Conservation (phyloP, 2,888 invertebrate species). For the Microctonus brassicae region DNA sequence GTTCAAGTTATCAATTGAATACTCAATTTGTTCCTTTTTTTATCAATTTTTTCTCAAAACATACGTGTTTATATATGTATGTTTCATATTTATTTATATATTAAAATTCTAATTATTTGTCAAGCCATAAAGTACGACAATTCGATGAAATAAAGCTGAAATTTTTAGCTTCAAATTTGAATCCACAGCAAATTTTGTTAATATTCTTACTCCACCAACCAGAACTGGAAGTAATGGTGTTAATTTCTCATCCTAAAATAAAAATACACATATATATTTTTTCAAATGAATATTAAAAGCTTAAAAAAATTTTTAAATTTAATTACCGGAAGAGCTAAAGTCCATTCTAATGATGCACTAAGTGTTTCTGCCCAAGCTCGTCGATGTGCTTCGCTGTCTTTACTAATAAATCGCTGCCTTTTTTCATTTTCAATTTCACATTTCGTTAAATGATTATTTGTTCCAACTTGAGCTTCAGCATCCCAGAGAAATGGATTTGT, state of each 20-base stretch:
- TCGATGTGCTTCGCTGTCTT: constrained; percentile 89
- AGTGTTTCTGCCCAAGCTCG: constrained; percentile 88
- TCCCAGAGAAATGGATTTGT: constrained; percentile 60
- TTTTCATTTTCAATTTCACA: constrained; percentile 75
- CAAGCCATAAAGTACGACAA: constrained; percentile 71
- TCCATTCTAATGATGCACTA: constrained; percentile 86
- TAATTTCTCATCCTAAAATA: constrained; percentile 70
- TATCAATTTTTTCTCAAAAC: constrained; percentile 2
- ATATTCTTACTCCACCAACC: constrained; percentile 72
- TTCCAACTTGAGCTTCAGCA: constrained; percentile 27
- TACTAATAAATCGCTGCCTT: constrained; percentile 73
- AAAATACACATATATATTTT: background rate
- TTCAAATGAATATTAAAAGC: background rate
- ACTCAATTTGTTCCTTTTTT: constrained; percentile 8
- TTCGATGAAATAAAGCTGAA: constrained; percentile 72
- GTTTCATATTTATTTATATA: constrained; percentile 4
- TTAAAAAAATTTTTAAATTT: background rate
- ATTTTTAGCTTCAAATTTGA: constrained; percentile 72
- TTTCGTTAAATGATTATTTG: constrained; percentile 31
- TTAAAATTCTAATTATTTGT: constrained; percentile 51
- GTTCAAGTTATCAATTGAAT: constrained; percentile 11
- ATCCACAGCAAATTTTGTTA: constrained; percentile 74
- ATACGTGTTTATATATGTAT: constrained; percentile 1
- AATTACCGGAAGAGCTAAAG: constrained; percentile 74
- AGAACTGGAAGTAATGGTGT: constrained; percentile 73